phyloP scores from a whole-genome alignment of 2,797 vertebrate species.

The Characodon lateralis region DNA sequence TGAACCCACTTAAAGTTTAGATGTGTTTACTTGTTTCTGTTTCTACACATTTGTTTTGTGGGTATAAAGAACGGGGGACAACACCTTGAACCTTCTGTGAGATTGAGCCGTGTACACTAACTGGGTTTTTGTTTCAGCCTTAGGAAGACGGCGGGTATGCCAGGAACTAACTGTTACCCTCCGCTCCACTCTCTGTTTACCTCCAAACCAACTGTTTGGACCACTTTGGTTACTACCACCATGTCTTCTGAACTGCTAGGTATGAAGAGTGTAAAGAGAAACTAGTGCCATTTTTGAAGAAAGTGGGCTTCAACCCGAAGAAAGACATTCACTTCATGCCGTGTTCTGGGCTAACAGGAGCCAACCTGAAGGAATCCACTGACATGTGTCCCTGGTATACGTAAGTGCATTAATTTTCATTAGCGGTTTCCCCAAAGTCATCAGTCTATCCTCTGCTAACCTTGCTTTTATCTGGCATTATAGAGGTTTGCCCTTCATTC shows the following conservation, averaged over 20 bases:
- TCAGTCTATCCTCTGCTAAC: neutral
- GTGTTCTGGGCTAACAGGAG: slow-evolving; percentile 95
- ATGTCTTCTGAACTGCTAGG: slow-evolving; percentile 53
- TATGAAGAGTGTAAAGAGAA: slow-evolving; percentile 99
- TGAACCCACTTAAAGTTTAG: no score
- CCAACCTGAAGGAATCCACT: slow-evolving; percentile 94
- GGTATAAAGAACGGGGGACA: no score
- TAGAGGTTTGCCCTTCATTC: slow-evolving; percentile 98
- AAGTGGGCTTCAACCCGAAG: slow-evolving; percentile 98
- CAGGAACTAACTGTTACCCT: no score
- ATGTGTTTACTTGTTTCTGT: no score
- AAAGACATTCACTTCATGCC: slow-evolving; percentile 99
- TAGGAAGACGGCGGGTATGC: no score
- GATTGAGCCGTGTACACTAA: no score
- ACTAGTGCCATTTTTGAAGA: slow-evolving; percentile 97
- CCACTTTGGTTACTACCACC: no score
- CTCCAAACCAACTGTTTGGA: neutral
- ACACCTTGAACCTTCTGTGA: no score
- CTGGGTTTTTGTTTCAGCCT: no score
- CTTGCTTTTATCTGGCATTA: slow-evolving; percentile 7
- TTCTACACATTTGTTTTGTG: no score
- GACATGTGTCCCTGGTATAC: slow-evolving; percentile 95
- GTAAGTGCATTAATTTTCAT: slow-evolving; percentile 75
- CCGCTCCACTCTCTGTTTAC: neutral
- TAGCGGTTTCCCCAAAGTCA: neutral